Percentiles rank a stretch among this genome's conserved stretches.
Evolutionary conservation across 2,888 invertebrate genomes (phyloP).

Genomic region (Schizaphis graminum): DNA sequence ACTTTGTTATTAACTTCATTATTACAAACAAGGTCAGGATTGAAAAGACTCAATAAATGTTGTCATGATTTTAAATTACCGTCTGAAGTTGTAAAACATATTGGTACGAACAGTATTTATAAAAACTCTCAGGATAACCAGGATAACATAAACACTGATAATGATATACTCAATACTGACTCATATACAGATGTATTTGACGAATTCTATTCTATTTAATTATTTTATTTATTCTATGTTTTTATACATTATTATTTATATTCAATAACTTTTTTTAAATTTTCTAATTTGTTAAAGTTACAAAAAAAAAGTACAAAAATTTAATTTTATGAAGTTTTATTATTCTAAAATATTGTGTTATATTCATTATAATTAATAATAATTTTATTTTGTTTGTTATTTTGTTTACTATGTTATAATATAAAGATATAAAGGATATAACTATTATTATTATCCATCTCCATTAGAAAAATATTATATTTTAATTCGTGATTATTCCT

Average conservation of each 20-base stretch:
- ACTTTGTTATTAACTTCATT: constrained; percentile 23
- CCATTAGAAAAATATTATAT: too few species aligned
- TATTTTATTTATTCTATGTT: constrained; percentile 17
- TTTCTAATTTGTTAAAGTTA: too few species aligned
- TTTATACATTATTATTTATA: background rate
- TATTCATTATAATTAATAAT: too few species aligned
- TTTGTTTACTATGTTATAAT: too few species aligned
- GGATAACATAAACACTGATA: constrained; percentile 17
- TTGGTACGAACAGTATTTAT: constrained; percentile 19
- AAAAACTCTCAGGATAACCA: constrained; percentile 17
- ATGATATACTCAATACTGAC: background rate
- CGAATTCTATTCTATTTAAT: constrained; percentile 17
- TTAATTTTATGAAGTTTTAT: too few species aligned
- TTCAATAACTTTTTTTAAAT: too few species aligned
- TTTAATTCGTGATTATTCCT: too few species aligned
- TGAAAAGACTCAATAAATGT: constrained; percentile 33
- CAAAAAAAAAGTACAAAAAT: too few species aligned
- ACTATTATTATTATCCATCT: too few species aligned
- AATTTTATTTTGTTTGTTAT: too few species aligned
- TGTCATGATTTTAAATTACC: constrained; percentile 10
- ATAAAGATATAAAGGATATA: too few species aligned
- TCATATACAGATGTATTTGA: constrained; percentile 21
- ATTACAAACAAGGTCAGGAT: constrained; percentile 32
- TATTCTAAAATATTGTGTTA: too few species aligned
- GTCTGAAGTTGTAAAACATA: background rate